Percentiles rank a stretch among this genome's conserved stretches.
phyloP scores from a whole-genome alignment of 2,113 vertebrate species.

The Talpa occidentalis region DNA sequence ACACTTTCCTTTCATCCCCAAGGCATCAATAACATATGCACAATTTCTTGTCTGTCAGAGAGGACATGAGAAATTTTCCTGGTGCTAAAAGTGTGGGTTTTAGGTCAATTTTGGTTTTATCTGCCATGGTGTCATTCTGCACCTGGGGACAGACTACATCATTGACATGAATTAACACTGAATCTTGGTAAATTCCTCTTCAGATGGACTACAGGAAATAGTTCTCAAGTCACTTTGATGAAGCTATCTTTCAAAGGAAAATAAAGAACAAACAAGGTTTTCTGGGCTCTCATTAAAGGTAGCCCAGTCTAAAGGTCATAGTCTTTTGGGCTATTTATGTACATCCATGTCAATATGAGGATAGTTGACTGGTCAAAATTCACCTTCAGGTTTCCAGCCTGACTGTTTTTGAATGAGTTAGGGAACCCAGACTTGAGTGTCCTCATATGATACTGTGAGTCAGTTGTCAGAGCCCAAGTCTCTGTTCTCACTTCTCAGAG shows the following conservation, averaged over 20 bases:
- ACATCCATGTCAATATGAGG: slow-evolving; percentile 89
- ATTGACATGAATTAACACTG: slow-evolving; percentile 89
- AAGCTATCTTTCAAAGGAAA: slow-evolving; percentile 92
- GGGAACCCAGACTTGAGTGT: background rate
- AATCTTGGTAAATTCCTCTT: slow-evolving; percentile 93
- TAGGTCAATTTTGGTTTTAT: slow-evolving; percentile 90
- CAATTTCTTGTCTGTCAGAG: slow-evolving; percentile 91
- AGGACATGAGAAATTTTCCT: slow-evolving; percentile 92
- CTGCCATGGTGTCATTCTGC: slow-evolving; percentile 90
- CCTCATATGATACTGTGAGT: background rate
- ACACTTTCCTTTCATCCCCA: slow-evolving; percentile 91
- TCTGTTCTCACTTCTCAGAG: background rate
- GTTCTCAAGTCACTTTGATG: slow-evolving; percentile 92
- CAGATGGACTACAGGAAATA: slow-evolving; percentile 91
- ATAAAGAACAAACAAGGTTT: slow-evolving; percentile 92
- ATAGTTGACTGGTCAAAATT: slow-evolving; percentile 88
- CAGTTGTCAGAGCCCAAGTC: background rate
- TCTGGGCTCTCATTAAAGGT: slow-evolving; percentile 90
- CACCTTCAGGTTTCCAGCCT: slow-evolving; percentile 87
- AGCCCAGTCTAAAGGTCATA: slow-evolving; percentile 92
- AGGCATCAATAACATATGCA: slow-evolving; percentile 90
- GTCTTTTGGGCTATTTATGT: slow-evolving; percentile 93
- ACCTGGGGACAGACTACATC: slow-evolving; percentile 92
- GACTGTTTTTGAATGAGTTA: background rate
- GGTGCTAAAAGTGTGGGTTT: slow-evolving; percentile 89